These are phyloP conservation scores for Teleiodes luculella DNA, from an alignment of 2,888 invertebrate genomes.

Conservation along the genomic window DNA sequence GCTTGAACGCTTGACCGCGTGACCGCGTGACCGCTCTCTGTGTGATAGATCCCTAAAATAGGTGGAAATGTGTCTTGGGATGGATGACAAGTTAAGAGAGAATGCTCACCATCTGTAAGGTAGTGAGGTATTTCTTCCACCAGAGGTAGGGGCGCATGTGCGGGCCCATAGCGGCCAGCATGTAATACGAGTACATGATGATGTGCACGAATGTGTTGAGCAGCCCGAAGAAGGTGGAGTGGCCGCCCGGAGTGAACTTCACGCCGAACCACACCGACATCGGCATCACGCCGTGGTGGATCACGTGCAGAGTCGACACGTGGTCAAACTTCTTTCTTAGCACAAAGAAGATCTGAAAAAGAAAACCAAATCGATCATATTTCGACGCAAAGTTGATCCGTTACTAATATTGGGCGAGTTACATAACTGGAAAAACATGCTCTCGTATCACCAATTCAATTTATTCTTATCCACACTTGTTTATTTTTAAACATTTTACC, in stretches of 20 bases:
- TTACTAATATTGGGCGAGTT: too few species aligned
- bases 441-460: too few species aligned
- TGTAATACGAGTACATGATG: slow-evolving; percentile 96
- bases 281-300: slow-evolving; percentile 98
- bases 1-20: too few species aligned
- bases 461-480: too few species aligned
- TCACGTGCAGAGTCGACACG: slow-evolving; percentile 95
- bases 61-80: too few species aligned
- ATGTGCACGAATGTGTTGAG: slow-evolving; percentile 98
- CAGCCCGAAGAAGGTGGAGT: slow-evolving; percentile 96
- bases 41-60: too few species aligned
- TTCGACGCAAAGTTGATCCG: too few species aligned
- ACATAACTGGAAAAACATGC: too few species aligned
- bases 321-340: slow-evolving; percentile 96
- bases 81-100: neutral
- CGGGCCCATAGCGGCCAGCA: slow-evolving; percentile 94
- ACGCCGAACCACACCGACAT: slow-evolving; percentile 99
- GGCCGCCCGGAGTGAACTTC: slow-evolving; percentile 97
- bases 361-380: too few species aligned
- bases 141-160: slow-evolving; percentile 90
- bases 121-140: slow-evolving; percentile 98
- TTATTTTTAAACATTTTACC: too few species aligned
- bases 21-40: too few species aligned
- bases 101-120: slow-evolving; percentile 89
- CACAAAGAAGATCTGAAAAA: slow-evolving; percentile 92